Conservation (phyloP, 2,888 invertebrate species). For the Mythimna ferrago region DNA sequence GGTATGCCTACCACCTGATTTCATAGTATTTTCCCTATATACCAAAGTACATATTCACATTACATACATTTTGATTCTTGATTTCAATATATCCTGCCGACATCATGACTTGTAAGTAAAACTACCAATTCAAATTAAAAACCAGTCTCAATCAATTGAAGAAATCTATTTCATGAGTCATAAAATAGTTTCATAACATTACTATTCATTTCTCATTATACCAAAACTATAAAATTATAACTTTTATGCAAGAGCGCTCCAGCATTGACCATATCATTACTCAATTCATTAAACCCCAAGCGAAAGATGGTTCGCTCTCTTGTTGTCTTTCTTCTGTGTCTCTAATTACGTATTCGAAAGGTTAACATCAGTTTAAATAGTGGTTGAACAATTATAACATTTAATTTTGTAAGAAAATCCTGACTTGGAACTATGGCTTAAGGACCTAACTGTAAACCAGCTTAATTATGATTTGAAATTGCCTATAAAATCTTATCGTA, state of each 20-base stretch:
- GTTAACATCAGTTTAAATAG: background rate
- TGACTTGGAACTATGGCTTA: background rate
- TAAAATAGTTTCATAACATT: slow-evolving; percentile 51
- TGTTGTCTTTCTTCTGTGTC: too few relatives aligned
- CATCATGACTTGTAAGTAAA: slow-evolving; percentile 24
- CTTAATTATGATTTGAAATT: slow-evolving; percentile 55
- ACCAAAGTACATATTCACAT: slow-evolving; percentile 1
- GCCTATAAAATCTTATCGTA: slow-evolving; percentile 60
- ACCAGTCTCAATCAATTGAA: slow-evolving; percentile 32
- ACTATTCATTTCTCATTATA: slow-evolving; percentile 32
- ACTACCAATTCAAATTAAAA: slow-evolving; percentile 24
- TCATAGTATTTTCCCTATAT: slow-evolving; percentile 15
- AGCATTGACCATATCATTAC: background rate
- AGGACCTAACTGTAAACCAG: slow-evolving; percentile 11
- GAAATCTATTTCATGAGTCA: slow-evolving; percentile 51
- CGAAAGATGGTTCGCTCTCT: too few relatives aligned
- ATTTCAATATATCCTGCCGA: slow-evolving; percentile 2
- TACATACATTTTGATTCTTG: slow-evolving; percentile 29
- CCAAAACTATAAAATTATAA: slow-evolving; percentile 1
- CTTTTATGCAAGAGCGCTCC: background rate
- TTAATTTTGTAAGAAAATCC: background rate
- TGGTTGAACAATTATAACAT: background rate
- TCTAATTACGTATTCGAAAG: too few relatives aligned
- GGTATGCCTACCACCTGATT: slow-evolving; percentile 13
- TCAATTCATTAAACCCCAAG: too few relatives aligned